Conservation (phyloP, 2,113 vertebrate genomes). For the Donacobius atricapilla region DNA sequence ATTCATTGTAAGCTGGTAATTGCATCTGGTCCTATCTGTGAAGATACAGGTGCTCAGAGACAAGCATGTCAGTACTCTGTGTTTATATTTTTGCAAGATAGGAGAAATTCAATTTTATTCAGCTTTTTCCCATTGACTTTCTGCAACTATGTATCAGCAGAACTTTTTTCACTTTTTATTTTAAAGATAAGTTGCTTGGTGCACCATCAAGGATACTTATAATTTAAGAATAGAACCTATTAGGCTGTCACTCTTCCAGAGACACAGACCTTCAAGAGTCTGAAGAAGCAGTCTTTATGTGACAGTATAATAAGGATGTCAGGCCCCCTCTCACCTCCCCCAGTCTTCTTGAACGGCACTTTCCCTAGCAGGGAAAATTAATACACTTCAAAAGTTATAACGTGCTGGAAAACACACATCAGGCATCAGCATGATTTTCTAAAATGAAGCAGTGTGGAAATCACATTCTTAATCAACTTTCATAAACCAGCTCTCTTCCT, state of each 20-base stretch:
- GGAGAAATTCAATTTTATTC: constrained; percentile 44
- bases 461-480: constrained; percentile 58
- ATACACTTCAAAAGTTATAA: constrained; percentile 63
- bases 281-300: constrained; percentile 57
- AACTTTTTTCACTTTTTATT: constrained; percentile 54
- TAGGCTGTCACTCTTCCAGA: constrained; percentile 72
- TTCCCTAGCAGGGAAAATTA: constrained; percentile 65
- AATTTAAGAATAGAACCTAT: constrained; percentile 72
- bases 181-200: constrained; percentile 67
- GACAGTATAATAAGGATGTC: constrained; percentile 76
- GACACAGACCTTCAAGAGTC: constrained; percentile 65
- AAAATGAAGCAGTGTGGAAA: constrained; percentile 48
- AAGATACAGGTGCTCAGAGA: constrained; percentile 11
- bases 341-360: constrained; percentile 47
- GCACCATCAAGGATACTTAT: constrained; percentile 65
- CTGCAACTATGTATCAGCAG: constrained; percentile 8
- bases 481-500: neutral
- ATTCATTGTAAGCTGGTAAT: constrained; percentile 25
- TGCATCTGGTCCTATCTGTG: constrained; percentile 13
- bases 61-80: neutral
- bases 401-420: constrained; percentile 24
- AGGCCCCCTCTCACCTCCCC: constrained; percentile 9
- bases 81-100: constrained; percentile 30
- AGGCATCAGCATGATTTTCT: constrained; percentile 43
- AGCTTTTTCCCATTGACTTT: neutral